Evolutionary conservation across 2,797 vertebrate species (phyloP).

Genomic region (Bucorvus abyssinicus): DNA sequence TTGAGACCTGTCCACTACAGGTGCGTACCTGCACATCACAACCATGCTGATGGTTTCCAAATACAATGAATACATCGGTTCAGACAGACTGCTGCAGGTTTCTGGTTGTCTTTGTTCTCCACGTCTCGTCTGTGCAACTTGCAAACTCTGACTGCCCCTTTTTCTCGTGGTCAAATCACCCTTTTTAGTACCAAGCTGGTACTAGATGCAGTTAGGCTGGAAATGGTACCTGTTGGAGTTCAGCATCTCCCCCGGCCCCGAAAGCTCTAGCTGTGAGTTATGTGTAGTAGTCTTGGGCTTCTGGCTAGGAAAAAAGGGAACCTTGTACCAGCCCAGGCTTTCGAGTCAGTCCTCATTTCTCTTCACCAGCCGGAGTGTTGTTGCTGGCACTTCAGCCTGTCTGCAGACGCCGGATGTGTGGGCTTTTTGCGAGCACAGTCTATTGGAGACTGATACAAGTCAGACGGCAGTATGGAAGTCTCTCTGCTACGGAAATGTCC

Average conservation of each 20-base stretch:
- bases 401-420: constrained; percentile 42
- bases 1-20: accelerated
- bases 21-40: not conserved
- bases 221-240: not conserved
- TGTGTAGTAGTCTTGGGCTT: not conserved
- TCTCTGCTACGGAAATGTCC: constrained; percentile 28
- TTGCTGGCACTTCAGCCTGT: constrained; percentile 53
- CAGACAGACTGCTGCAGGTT: not conserved
- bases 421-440: constrained; percentile 48
- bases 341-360: not conserved
- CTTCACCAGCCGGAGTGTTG: constrained; percentile 37
- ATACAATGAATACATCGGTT: accelerated
- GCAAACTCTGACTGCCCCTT: not conserved
- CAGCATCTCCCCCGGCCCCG: not conserved
- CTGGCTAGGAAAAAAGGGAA: not conserved
- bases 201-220: not conserved
- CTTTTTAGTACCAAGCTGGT: not conserved
- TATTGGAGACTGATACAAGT: constrained; percentile 42
- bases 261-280: not conserved
- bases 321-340: not conserved
- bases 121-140: not conserved
- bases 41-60: not conserved
- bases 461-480: constrained; percentile 2
- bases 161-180: not conserved
- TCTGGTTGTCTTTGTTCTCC: not conserved